A percentile compares a stretch with the other conserved stretches of the same genome.
These are phyloP conservation scores for Siphlonurus alternatus DNA, from an alignment of 2,888 invertebrate genomes.

Conservation along the genomic window DNA sequence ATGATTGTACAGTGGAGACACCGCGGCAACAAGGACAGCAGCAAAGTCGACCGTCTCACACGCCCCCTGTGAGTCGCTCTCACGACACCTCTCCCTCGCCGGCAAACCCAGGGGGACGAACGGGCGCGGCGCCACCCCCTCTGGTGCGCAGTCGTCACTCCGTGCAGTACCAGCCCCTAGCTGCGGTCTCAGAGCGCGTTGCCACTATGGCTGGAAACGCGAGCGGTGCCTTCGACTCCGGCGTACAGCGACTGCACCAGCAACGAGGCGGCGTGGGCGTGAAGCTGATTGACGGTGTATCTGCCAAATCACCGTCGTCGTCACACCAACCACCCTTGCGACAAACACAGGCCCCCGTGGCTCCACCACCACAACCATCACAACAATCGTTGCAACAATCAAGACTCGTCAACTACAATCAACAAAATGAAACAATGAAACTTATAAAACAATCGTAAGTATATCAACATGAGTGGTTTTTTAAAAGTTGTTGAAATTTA, in stretches of 20 bases:
- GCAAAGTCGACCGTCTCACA: neutral
- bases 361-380: no score
- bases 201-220: neutral
- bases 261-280: neutral
- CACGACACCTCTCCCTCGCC: neutral
- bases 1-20: no score
- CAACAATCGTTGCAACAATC: neutral
- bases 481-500: no score
- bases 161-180: neutral
- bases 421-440: neutral
- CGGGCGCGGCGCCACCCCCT: neutral
- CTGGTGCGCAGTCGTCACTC: neutral
- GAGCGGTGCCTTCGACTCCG: neutral
- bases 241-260: neutral
- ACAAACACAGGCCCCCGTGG: neutral
- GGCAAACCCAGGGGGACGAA: neutral
- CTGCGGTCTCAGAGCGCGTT: neutral
- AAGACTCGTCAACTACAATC: neutral
- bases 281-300: neutral
- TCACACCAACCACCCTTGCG: neutral
- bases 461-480: neutral
- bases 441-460: neutral
- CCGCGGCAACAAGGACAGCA: neutral
- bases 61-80: neutral
- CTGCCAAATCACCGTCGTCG: neutral